Evolutionary conservation across 2,113 vertebrate genomes (phyloP).

Genomic region (Anolis sagrei): DNA sequence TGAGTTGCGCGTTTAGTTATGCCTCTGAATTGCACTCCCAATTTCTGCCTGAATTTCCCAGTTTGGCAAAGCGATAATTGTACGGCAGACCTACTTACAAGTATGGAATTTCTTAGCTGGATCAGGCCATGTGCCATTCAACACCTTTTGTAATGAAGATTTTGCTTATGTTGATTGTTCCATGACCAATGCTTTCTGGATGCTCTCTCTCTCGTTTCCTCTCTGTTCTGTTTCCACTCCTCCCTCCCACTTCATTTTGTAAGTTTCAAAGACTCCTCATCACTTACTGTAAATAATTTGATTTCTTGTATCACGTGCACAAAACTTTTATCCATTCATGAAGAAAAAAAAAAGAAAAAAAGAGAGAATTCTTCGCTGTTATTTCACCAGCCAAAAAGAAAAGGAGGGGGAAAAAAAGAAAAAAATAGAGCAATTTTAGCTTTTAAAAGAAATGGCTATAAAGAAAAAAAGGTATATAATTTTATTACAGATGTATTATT

Average conservation of each 20-base stretch:
- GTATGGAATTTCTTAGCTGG: slow-evolving; percentile 7
- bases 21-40: not conserved
- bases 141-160: slow-evolving; percentile 37
- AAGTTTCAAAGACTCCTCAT: slow-evolving; percentile 28
- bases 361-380: slow-evolving; percentile 43
- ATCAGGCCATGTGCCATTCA: slow-evolving; percentile 19
- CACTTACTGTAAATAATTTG: slow-evolving; percentile 53
- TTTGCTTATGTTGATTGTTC: slow-evolving; percentile 32
- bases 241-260: not conserved
- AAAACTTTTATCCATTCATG: slow-evolving; percentile 34
- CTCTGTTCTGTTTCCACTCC: not conserved
- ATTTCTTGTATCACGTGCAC: slow-evolving; percentile 41
- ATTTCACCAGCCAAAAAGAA: slow-evolving; percentile 54
- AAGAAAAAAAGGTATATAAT: slow-evolving; percentile 63
- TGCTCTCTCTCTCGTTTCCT: not conserved
- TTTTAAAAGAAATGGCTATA: slow-evolving; percentile 48
- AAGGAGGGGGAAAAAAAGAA: not conserved
- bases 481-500: slow-evolving; percentile 70
- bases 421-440: slow-evolving; percentile 58
- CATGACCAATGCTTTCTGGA: slow-evolving; percentile 53
- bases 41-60: slow-evolving; percentile 22
- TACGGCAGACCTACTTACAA: not conserved
- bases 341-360: slow-evolving; percentile 17
- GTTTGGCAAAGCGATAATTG: slow-evolving; percentile 1
- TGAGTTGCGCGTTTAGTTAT: slow-evolving; percentile 5